Evolutionary conservation across 2,797 vertebrate genomes (phyloP), one percentile per base, ranked within the genome.

Genomic region (Oreonectes daqikongensis): DNA sequence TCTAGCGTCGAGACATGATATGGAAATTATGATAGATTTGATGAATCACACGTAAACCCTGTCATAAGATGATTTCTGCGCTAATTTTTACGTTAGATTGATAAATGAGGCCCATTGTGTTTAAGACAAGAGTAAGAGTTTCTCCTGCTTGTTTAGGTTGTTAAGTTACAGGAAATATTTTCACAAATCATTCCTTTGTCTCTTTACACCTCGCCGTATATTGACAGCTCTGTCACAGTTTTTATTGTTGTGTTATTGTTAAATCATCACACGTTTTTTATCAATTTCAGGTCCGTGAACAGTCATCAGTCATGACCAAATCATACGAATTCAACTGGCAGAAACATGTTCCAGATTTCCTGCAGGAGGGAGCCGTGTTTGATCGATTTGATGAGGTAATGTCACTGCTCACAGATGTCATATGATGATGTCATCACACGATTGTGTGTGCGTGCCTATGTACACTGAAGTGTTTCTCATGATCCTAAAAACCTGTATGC

Each of bases 251-350:
- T 50, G 46, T n/a, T 1, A 42, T 38, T 48, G 46, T n/a, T 18
- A 5, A 53, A 22, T 24, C 11, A 15, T 55, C 4, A 52, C n/a
- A 14, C 14, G 30, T 61, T 8, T 35, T 61, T 8, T 35, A 9
- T 75, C 22, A 53, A 38, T 46, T 67, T 18, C 89, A 97, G 96
- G 86, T 92, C 83, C 85, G 85, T 90, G 88, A 88, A 75, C 90
- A 94, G 93, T 91, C 92, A 99, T 99, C 90, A 94, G 93, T 91
- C 92, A 99, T 99, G 98, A 97, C 98, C 28, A 99, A 99, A 90
- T 96, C 95, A 59, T 99, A 99, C 24, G 94, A 97, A 88, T 99
- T 99, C 91, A 96, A 98, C 92, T 99, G 98, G 98, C 96, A 98
- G 93, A 98, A 98, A 89, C 90, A 93, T 81, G 92, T 98, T 84